Percentiles rank a stretch among this genome's conserved stretches.
Evolutionary conservation across 2,113 vertebrate species (phyloP).

Genomic region (Thryonomys swinderianus): DNA sequence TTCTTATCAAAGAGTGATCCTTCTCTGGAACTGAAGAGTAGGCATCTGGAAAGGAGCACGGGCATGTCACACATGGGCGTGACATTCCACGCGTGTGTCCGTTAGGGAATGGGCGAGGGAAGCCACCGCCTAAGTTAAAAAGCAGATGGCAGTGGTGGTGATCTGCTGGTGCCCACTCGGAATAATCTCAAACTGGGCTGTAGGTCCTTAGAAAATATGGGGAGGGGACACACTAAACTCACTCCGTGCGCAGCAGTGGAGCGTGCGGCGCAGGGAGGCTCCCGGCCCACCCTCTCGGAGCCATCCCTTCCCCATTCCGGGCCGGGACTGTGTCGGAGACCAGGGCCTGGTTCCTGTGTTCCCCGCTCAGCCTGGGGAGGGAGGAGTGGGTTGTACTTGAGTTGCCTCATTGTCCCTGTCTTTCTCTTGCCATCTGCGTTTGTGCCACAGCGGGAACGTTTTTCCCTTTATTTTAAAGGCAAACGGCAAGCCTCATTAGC

Average conservation of each 20-base stretch:
- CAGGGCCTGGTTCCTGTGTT: not conserved
- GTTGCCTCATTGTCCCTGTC: slow-evolving; percentile 12
- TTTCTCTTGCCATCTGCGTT: slow-evolving; percentile 73
- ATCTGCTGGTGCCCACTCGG: fast-evolving
- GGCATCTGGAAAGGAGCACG: not conserved
- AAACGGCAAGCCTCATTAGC: slow-evolving; percentile 74
- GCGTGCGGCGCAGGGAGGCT: not conserved
- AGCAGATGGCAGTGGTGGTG: too few relatives aligned
- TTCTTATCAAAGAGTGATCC: not conserved
- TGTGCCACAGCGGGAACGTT: slow-evolving; percentile 69
- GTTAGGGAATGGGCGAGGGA: not conserved
- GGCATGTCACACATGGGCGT: not conserved
- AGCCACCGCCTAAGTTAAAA: fast-evolving
- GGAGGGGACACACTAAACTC: not conserved
- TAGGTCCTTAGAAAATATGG: not conserved
- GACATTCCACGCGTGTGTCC: not conserved
- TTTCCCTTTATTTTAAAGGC: slow-evolving; percentile 71
- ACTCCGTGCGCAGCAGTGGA: not conserved
- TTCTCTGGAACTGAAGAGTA: not conserved
- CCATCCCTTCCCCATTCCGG: not conserved
- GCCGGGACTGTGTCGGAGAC: slow-evolving; percentile 9
- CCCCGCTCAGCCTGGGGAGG: slow-evolving; percentile 40
- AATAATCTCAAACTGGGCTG: not conserved
- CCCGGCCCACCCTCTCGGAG: not conserved
- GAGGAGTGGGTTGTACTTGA: not conserved